Base-by-base conservation (phyloP, 2,113 vertebrate species). In the Sphyrna mokarran region DNA sequence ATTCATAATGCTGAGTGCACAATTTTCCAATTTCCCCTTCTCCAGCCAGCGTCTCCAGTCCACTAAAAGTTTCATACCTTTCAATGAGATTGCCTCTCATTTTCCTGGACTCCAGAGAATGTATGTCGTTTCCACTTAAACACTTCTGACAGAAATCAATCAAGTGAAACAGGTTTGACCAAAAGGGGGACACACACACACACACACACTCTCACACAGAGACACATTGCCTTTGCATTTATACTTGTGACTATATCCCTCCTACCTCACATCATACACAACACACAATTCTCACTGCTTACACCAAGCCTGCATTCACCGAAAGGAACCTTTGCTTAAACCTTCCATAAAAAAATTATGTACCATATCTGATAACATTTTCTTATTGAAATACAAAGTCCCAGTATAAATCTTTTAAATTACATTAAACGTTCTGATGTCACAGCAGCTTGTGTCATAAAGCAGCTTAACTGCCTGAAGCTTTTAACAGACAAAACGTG, bases 401-500 rank as follows among this genome's bases (percentile, higher is more conserved):
- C 33, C 89, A 37, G 29, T 63, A 9, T 66, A 37, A 63, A 66
- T 20, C 89, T 63, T 63, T 83, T 8, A 33, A 61, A 16, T 91
- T 33, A 66, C 86, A 37, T 91, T 91, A 20, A 91, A 91, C n/a
- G 89, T 33, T 89, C 54, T 91, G 89, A 91, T 63, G 89, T 91
- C 89, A 91, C 58, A 91, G 89, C 89, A 63, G 58, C 29, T 7
- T 66, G 89, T 61, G n/a, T 91, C 89, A 91, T 37, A 91, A 91
- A 91, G 89, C 89, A 91, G 33, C 33, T 63, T 91, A 63, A 66
- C 58, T 63, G 89, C 89, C 33, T 91, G 78, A 83, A 83, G 13
- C n/a, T 37, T 83, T 83, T 63, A 66, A n/a, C 33, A 66, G 16
- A 29, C 54, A 9, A 54, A 61, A 61, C 23, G 61, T 43, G 22